Percentiles rank a stretch among this genome's conserved stretches.
phyloP scores from a whole-genome alignment of 2,113 vertebrate genomes.

The Serinus canaria region DNA sequence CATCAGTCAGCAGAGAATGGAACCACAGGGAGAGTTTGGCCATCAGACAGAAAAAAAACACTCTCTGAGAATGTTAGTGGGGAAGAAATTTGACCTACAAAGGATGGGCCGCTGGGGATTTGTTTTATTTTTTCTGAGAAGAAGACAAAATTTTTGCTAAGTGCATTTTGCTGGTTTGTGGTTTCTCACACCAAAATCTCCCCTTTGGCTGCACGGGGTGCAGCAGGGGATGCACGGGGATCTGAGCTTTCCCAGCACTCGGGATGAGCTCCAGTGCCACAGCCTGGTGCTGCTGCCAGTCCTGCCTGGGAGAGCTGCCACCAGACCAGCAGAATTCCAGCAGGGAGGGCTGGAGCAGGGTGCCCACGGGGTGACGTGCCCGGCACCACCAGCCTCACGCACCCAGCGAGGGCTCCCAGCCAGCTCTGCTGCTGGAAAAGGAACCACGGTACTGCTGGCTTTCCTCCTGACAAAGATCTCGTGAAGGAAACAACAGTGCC shows the following conservation, averaged over 20 bases:
- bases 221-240: neutral
- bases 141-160: neutral
- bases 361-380: accelerated
- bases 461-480: neutral
- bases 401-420: neutral
- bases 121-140: neutral
- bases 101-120: neutral
- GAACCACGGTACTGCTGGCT: neutral
- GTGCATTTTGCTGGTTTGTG: neutral
- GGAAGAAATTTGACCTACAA: neutral
- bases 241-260: neutral
- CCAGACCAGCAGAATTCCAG: neutral
- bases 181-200: neutral
- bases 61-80: neutral
- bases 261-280: neutral
- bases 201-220: neutral
- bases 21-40: neutral
- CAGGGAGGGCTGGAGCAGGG: neutral
- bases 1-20: neutral
- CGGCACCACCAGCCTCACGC: neutral
- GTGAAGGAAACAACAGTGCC: neutral
- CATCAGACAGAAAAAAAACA: neutral
- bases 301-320: neutral
- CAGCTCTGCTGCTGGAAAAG: neutral
- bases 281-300: neutral